phyloP scores from a whole-genome alignment of 2,113 vertebrate genomes.

The Pedetes capensis region DNA sequence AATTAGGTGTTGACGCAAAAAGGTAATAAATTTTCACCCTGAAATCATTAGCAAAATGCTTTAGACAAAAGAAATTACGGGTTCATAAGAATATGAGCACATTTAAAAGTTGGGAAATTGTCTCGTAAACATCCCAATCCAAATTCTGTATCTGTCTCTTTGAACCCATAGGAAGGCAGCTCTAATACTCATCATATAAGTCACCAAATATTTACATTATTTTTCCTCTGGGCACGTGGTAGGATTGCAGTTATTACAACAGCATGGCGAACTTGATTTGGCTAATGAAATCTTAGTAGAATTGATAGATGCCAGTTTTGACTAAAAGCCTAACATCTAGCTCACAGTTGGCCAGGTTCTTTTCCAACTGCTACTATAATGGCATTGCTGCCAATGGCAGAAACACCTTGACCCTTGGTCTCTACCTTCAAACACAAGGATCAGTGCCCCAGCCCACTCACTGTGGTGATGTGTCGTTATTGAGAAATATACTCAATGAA shows the following conservation, averaged over 20 bases:
- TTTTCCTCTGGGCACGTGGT: not conserved
- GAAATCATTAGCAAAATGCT: not conserved
- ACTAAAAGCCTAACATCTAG: not conserved
- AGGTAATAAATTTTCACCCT: not conserved
- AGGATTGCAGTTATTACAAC: not conserved
- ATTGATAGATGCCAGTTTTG: not conserved
- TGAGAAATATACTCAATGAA: not conserved
- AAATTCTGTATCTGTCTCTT: not conserved
- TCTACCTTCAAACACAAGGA: not conserved
- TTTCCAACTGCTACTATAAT: not conserved
- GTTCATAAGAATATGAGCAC: not conserved
- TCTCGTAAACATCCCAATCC: not conserved
- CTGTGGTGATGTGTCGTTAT: not conserved
- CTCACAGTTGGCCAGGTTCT: not conserved
- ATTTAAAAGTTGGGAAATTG: not conserved
- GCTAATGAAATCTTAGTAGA: not conserved
- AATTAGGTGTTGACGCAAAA: not conserved
- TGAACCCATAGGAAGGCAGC: not conserved
- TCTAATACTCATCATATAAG: not conserved
- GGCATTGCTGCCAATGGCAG: not conserved
- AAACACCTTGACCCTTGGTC: not conserved
- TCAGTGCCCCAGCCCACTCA: not conserved
- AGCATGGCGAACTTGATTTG: not conserved
- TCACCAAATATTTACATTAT: not conserved
- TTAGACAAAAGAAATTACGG: not conserved